Evolutionary conservation across 2,113 vertebrate genomes (phyloP).

Genomic region (Tyto alba): DNA sequence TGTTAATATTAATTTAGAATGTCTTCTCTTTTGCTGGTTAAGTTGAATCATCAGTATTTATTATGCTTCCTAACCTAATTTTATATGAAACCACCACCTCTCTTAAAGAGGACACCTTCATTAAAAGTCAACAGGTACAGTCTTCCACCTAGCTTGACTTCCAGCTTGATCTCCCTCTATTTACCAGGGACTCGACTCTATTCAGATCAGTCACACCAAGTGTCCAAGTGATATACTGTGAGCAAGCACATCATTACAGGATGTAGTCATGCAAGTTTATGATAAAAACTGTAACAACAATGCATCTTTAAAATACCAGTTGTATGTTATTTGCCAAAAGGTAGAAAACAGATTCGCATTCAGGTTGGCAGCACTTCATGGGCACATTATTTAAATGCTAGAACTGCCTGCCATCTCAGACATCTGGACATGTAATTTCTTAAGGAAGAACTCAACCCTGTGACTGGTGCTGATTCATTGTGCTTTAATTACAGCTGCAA

Average conservation of each 20-base stretch:
- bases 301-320: not conserved
- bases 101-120: not conserved
- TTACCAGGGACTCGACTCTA: not conserved
- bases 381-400: conserved; percentile 39
- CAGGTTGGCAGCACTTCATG: not conserved
- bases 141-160: not conserved
- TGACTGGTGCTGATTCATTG: conserved; percentile 34
- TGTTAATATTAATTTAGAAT: not conserved
- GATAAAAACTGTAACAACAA: not conserved
- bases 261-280: not conserved
- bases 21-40: not conserved
- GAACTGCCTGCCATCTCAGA: conserved; percentile 35
- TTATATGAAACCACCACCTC: not conserved
- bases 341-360: not conserved
- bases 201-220: not conserved
- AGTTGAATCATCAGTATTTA: not conserved
- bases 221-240: not conserved
- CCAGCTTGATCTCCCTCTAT: not conserved
- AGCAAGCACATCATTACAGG: not conserved
- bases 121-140: not conserved
- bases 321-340: not conserved
- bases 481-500: conserved; percentile 46
- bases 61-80: not conserved
- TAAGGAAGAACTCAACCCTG: conserved; percentile 35
- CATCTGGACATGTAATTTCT: conserved; percentile 48